These are phyloP conservation scores for Solenopsis fugax DNA, from an alignment of 1,140 invertebrate species.

Conservation along the genomic window DNA sequence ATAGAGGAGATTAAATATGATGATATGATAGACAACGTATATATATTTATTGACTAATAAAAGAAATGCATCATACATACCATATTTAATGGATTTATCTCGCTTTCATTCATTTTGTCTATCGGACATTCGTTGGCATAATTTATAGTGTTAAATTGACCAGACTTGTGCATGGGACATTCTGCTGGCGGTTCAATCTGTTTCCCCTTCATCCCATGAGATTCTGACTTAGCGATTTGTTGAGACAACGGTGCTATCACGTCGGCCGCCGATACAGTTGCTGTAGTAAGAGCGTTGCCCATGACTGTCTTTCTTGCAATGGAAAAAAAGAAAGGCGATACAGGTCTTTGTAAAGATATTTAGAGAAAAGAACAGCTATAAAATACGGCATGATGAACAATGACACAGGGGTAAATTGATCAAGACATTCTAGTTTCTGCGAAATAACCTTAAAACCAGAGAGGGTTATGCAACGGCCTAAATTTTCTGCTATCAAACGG, in stretches of 20 bases:
- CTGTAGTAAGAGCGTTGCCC: conserved; percentile 89
- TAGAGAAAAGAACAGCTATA: not conserved
- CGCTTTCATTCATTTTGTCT: conserved; percentile 86
- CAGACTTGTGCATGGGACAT: conserved; percentile 91
- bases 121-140: conserved; percentile 89
- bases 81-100: conserved; percentile 94
- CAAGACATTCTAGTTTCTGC: not conserved
- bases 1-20: not conserved
- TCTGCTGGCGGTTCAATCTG: conserved; percentile 88
- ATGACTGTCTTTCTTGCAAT: conserved; percentile 79
- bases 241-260: conserved; percentile 80
- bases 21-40: not conserved
- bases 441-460: conserved; percentile 57
- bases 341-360: not conserved
- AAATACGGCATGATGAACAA: not conserved
- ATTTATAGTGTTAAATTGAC: conserved; percentile 69
- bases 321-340: not conserved
- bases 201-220: conserved; percentile 75
- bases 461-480: conserved; percentile 66
- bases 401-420: not conserved
- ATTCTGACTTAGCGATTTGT: conserved; percentile 49
- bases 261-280: conserved; percentile 85
- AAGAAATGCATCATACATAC: conserved; percentile 80
- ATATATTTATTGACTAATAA: conserved; percentile 22
- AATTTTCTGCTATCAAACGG: not conserved